These are phyloP conservation scores for Drosophila anomalipes DNA, from an alignment of 2,888 invertebrate species.

Conservation along the genomic window DNA sequence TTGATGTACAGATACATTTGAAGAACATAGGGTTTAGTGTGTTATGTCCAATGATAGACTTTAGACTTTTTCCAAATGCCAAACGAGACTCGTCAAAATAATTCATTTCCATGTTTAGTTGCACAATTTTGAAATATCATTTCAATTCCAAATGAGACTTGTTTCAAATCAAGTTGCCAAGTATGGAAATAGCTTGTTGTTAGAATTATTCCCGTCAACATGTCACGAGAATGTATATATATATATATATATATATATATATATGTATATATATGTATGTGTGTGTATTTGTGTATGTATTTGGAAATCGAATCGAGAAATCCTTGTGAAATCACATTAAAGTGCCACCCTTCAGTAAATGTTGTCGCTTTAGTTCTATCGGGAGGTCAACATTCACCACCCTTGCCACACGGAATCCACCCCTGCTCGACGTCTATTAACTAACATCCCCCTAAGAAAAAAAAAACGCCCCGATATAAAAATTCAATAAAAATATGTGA, in stretches of 20 bases:
- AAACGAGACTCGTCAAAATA: background rate
- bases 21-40: background rate
- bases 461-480: background rate
- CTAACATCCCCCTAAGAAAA: background rate
- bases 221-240: background rate
- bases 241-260: background rate
- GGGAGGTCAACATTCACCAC: background rate
- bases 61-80: too few relatives aligned
- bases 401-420: background rate
- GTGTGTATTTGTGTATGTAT: background rate
- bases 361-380: slow-evolving; percentile 17
- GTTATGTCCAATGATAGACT: background rate
- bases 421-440: background rate
- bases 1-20: background rate
- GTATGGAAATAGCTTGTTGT: background rate
- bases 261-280: background rate
- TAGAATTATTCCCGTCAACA: background rate
- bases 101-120: background rate
- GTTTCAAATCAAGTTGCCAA: background rate
- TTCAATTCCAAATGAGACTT: background rate
- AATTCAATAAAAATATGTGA: background rate
- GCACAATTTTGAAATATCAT: background rate
- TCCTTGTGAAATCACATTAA: slow-evolving; percentile 42
- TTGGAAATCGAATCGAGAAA: background rate
- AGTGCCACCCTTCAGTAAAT: slow-evolving; percentile 47